These are phyloP conservation scores for Lepilemur ruficaudatus DNA, from an alignment of 2,797 vertebrate species.

Conservation along the genomic window DNA sequence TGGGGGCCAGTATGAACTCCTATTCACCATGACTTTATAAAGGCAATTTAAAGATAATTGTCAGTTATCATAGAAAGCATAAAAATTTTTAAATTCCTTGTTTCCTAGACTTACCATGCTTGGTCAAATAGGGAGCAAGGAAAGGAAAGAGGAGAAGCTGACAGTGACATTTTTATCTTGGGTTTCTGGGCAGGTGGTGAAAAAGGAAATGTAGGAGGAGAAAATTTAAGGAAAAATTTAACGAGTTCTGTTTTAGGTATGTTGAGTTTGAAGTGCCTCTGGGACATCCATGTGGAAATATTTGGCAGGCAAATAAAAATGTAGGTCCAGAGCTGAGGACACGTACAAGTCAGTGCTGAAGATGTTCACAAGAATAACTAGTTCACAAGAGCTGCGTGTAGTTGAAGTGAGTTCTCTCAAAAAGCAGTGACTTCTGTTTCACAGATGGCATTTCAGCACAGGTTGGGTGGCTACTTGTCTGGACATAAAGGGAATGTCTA, in stretches of 20 bases:
- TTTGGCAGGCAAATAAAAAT: not conserved
- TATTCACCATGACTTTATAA: not conserved
- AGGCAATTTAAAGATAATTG: not conserved
- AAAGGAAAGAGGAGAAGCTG: not conserved
- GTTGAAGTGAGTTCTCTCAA: not conserved
- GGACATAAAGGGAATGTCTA: not conserved
- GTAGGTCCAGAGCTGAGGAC: not conserved
- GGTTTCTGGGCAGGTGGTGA: not conserved
- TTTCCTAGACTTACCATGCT: not conserved
- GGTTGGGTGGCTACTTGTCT: not conserved
- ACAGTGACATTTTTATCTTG: not conserved
- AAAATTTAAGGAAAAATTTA: not conserved
- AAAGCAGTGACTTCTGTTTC: not conserved
- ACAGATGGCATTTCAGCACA: not conserved
- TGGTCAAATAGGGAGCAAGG: not conserved
- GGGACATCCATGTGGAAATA: not conserved
- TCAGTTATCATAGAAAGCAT: not conserved
- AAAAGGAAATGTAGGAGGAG: not conserved
- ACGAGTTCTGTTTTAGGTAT: not conserved
- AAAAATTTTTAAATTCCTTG: not conserved
- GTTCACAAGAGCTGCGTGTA: not conserved
- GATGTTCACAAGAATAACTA: not conserved
- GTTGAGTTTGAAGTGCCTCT: not conserved
- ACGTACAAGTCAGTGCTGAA: not conserved
- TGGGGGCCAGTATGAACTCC: not conserved